Conservation (phyloP, 2,888 invertebrate species). For the Synanthedon tipuliformis region DNA sequence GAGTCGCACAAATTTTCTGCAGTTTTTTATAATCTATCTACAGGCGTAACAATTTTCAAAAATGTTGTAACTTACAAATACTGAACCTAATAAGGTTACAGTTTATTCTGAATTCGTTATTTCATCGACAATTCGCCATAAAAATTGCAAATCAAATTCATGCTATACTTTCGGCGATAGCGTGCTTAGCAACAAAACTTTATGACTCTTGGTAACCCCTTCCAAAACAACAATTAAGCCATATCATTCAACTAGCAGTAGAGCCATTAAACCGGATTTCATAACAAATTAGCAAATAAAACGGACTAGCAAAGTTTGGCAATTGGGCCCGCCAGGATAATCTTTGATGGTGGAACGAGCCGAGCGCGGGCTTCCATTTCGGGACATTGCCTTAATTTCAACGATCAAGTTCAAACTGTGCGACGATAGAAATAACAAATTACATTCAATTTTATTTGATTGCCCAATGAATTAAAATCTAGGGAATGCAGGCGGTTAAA, state of each 20-base stretch:
- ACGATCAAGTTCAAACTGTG: constrained; percentile 5
- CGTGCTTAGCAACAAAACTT: constrained; percentile 22
- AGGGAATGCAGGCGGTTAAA: background rate
- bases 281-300: constrained; percentile 27
- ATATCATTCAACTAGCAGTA: constrained; percentile 4
- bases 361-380: constrained; percentile 14
- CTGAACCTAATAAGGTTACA: too few relatives aligned
- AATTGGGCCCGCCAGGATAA: constrained; percentile 17
- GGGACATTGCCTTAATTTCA: constrained; percentile 13
- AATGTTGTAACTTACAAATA: too few relatives aligned
- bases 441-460: background rate
- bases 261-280: constrained; percentile 8
- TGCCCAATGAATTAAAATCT: background rate
- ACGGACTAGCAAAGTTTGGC: constrained; percentile 16
- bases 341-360: constrained; percentile 14
- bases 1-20: too few relatives aligned
- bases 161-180: too few relatives aligned
- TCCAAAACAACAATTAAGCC: constrained; percentile 8
- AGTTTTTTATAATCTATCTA: too few relatives aligned
- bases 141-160: too few relatives aligned
- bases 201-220: constrained; percentile 12
- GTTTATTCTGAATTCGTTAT: too few relatives aligned
- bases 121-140: too few relatives aligned
- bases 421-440: constrained; percentile 1
- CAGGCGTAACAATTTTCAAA: too few relatives aligned